Conservation (phyloP, 1,140 invertebrate genomes). For the Mercenaria mercenaria region DNA sequence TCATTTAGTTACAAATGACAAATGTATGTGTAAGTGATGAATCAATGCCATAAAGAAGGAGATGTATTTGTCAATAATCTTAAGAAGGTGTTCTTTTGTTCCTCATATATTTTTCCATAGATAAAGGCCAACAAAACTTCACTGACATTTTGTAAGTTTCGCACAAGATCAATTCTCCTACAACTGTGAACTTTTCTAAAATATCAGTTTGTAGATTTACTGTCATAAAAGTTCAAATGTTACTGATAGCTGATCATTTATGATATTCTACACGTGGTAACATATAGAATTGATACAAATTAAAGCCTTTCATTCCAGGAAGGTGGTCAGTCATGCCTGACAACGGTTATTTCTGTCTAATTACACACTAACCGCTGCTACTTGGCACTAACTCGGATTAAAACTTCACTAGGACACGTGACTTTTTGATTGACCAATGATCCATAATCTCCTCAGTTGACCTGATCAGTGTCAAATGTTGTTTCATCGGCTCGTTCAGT, state of each 20-base stretch:
- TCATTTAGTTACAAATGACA: too few species aligned
- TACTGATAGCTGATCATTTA: background rate
- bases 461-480: conserved; percentile 49
- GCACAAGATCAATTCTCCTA: background rate
- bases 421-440: conserved; percentile 52
- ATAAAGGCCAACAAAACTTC: background rate
- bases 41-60: background rate
- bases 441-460: conserved; percentile 7
- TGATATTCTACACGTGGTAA: background rate
- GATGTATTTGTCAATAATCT: background rate
- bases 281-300: conserved; percentile 19
- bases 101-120: background rate
- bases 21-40: too few species aligned
- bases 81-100: background rate
- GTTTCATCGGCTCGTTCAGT: conserved; percentile 1
- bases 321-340: background rate
- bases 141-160: background rate
- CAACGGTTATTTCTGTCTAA: background rate
- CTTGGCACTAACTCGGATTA: background rate
- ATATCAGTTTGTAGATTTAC: background rate
- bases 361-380: conserved; percentile 1
- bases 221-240: conserved; percentile 2
- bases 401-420: conserved; percentile 40
- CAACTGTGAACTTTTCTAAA: background rate
- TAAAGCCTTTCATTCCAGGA: background rate